Conservation (phyloP, 2,888 invertebrate species). For the Hypena proboscidalis region DNA sequence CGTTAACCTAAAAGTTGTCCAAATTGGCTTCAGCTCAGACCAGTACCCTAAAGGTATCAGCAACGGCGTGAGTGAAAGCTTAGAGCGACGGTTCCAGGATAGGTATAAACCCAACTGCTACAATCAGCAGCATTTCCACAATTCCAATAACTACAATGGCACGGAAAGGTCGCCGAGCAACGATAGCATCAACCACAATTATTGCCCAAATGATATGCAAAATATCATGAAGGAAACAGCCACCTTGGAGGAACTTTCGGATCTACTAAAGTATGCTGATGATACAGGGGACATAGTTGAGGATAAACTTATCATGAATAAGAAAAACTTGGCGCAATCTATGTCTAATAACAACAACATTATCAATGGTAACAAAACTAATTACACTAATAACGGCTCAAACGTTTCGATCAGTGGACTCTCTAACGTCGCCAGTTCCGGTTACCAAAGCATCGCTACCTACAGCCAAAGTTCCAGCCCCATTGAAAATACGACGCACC, state of each 20-base stretch:
- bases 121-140: constrained; percentile 73
- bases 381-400: constrained; percentile 88
- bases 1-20: constrained; percentile 85
- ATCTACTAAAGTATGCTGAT: constrained; percentile 90
- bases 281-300: constrained; percentile 86
- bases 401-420: constrained; percentile 92
- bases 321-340: constrained; percentile 74
- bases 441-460: constrained; percentile 95
- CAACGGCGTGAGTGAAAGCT: constrained; percentile 75
- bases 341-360: constrained; percentile 77
- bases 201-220: constrained; percentile 75
- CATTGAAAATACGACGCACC: constrained; percentile 87
- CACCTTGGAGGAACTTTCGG: constrained; percentile 90
- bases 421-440: constrained; percentile 92
- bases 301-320: constrained; percentile 78
- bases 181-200: constrained; percentile 78
- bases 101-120: constrained; percentile 78
- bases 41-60: constrained; percentile 84
- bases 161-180: constrained; percentile 77
- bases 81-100: constrained; percentile 81
- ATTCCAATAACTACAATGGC: constrained; percentile 71
- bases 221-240: constrained; percentile 82
- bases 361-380: constrained; percentile 75
- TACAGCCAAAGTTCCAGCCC: constrained; percentile 95
- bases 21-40: constrained; percentile 86